A percentile compares a stretch with the other conserved stretches of the same genome.
Conservation (phyloP, 2,797 vertebrate genomes). For the Schizothorax lantsangensis region DNA sequence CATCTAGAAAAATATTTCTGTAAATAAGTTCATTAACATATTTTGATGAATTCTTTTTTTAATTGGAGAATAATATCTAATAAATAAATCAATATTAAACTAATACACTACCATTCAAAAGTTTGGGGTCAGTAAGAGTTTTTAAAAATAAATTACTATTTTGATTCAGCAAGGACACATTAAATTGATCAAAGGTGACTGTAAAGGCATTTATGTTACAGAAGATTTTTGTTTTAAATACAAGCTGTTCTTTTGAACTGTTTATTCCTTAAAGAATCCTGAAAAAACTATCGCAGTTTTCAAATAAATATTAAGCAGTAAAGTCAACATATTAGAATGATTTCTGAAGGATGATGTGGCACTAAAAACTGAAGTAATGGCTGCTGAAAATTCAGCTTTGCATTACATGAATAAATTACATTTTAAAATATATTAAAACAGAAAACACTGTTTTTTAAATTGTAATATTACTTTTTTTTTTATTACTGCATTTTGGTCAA, state of each 20-base stretch:
- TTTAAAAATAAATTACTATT: not conserved
- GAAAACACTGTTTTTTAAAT: not conserved
- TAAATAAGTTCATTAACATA: not conserved
- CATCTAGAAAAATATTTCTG: not conserved
- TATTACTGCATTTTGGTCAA: not conserved
- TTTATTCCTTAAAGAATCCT: not conserved
- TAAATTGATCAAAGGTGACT: not conserved
- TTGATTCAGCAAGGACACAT: not conserved
- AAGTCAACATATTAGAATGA: not conserved
- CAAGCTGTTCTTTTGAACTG: not conserved
- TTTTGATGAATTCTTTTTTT: not conserved
- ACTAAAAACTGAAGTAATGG: not conserved
- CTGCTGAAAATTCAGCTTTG: not conserved
- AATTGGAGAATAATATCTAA: not conserved
- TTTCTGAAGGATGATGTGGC: not conserved
- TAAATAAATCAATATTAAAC: not conserved
- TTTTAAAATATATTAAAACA: not conserved
- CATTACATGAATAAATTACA: not conserved
- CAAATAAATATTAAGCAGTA: not conserved
- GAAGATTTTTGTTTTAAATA: not conserved
- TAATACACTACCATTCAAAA: not conserved
- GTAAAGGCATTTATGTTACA: not conserved
- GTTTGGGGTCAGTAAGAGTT: not conserved
- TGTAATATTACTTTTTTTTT: no score
- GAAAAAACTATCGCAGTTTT: not conserved